Conservation (phyloP, 2,797 vertebrate genomes). For the Distichodus sexfasciatus region DNA sequence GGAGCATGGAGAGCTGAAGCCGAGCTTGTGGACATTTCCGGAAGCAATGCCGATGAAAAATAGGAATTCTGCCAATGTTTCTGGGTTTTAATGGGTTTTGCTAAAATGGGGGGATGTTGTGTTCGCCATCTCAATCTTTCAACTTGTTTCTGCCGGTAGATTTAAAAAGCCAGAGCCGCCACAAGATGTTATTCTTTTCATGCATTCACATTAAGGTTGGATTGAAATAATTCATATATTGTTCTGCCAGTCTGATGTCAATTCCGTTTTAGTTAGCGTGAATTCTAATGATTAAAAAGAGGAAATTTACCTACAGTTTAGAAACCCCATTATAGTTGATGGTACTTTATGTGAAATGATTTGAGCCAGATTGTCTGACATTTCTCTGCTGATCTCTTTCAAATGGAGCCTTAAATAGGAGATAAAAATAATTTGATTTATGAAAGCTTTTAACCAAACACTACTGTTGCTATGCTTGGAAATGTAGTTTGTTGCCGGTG, state of each 20-base stretch:
- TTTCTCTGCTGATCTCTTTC: background rate
- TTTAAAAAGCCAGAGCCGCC: no score
- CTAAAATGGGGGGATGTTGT: no score
- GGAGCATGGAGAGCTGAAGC: background rate
- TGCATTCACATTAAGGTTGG: no score
- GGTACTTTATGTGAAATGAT: background rate
- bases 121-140: no score
- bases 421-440: background rate
- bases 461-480: no score
- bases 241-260: no score
- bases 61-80: background rate
- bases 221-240: no score
- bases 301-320: background rate
- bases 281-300: background rate
- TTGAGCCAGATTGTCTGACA: background rate
- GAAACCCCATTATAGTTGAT: background rate
- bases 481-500: no score
- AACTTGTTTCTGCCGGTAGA: no score
- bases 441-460: no score
- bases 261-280: no score
- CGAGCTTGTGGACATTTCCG: background rate
- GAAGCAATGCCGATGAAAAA: background rate
- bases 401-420: background rate
- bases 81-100: constrained; percentile 19
- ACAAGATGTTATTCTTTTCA: no score